phyloP scores from a whole-genome alignment of 2,888 invertebrate species.

The Dynastes maya region DNA sequence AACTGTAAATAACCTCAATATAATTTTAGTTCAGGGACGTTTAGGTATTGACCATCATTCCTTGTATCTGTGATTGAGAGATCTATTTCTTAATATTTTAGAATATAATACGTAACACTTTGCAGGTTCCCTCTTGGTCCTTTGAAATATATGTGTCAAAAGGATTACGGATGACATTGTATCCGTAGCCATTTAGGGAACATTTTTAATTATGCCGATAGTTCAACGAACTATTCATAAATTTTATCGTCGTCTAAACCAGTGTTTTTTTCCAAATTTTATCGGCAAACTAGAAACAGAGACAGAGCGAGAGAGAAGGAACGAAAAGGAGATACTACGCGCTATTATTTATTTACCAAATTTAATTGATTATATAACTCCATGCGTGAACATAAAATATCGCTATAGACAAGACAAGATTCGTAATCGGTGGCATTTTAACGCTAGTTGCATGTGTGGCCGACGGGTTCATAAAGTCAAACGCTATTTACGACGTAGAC shows the following conservation, averaged over 20 bases:
- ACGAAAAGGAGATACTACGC: no score
- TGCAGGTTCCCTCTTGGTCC: no score
- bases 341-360: conserved; percentile 14
- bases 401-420: neutral
- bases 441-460: neutral
- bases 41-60: no score
- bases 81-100: no score
- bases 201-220: conserved; percentile 7
- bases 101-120: no score
- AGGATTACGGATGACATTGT: no score
- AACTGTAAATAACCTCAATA: no score
- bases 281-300: neutral
- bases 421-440: neutral
- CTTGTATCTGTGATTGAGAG: no score
- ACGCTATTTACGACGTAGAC: neutral
- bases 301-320: neutral
- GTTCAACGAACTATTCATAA: conserved; percentile 8
- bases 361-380: neutral
- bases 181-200: neutral
- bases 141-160: no score
- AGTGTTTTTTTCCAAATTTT: neutral
- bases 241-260: neutral
- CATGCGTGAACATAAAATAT: neutral
- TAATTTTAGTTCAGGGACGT: no score
- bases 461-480: conserved; percentile 5